These are phyloP conservation scores for Drosophila arizonae DNA, from an alignment of 1,140 invertebrate genomes.

Conservation along the genomic window DNA sequence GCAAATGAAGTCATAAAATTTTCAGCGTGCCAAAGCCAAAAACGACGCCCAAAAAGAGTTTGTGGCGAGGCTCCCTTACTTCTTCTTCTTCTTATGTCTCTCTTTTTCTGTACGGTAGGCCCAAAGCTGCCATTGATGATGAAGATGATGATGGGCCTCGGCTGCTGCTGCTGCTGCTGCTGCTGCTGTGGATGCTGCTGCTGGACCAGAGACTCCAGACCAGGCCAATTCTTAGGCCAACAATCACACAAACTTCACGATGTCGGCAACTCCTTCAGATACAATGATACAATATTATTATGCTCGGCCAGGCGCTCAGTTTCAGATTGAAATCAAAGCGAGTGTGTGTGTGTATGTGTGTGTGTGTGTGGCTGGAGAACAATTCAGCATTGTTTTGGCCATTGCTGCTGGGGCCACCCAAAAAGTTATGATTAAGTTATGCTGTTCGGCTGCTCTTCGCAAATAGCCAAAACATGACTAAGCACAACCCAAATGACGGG, in stretches of 20 bases:
- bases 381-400: constrained; percentile 79
- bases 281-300: constrained; percentile 81
- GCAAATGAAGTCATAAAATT: constrained; percentile 81
- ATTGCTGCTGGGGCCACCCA: constrained; percentile 73
- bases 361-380: constrained; percentile 54
- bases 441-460: constrained; percentile 44
- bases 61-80: neutral
- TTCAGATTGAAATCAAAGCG: constrained; percentile 78
- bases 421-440: constrained; percentile 82
- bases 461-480: constrained; percentile 79
- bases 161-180: constrained; percentile 21
- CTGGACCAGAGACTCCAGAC: neutral
- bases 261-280: constrained; percentile 72
- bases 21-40: constrained; percentile 74
- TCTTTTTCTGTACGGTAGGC: constrained; percentile 64
- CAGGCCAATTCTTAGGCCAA: constrained; percentile 22
- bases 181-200: constrained; percentile 7
- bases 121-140: constrained; percentile 77
- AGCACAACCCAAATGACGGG: constrained; percentile 30
- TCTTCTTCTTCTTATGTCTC: too few relatives aligned
- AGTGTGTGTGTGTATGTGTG: constrained; percentile 29
- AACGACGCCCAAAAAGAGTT: constrained; percentile 20
- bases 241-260: constrained; percentile 42
- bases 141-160: constrained; percentile 68
- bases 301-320: constrained; percentile 61